Evolutionary conservation across 2,797 vertebrate genomes (phyloP).

Genomic region (Artibeus lituratus): DNA sequence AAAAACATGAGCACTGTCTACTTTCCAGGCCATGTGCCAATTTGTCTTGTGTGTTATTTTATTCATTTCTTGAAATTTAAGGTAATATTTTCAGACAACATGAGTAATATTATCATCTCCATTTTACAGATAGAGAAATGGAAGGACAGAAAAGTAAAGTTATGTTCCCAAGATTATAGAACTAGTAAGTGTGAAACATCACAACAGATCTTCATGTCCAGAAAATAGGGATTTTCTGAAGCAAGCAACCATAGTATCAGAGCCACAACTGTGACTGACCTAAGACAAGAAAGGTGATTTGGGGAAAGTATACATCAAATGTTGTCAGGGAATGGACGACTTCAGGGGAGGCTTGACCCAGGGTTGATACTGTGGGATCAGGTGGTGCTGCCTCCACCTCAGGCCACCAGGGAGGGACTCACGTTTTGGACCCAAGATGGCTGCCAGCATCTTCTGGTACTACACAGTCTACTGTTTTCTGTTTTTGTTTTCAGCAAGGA

Average conservation of each 20-base stretch:
- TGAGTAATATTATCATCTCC: neutral
- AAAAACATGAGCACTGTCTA: neutral
- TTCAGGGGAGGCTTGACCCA: neutral
- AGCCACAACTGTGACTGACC: neutral
- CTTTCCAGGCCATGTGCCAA: neutral
- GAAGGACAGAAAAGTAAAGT: neutral
- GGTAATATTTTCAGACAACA: neutral
- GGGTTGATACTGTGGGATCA: neutral
- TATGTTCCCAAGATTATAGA: neutral
- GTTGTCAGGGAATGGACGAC: neutral
- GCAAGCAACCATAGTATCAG: neutral
- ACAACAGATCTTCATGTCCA: neutral
- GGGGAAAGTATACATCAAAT: rapidly evolving
- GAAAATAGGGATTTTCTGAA: neutral
- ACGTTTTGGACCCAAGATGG: neutral
- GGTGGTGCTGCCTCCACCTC: neutral
- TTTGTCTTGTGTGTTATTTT: neutral
- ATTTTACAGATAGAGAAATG: neutral
- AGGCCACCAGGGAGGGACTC: neutral
- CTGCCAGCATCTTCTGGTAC: neutral
- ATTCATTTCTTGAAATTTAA: neutral
- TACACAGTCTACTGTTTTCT: neutral
- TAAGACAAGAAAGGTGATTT: neutral
- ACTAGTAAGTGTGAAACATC: neutral
- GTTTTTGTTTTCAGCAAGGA: neutral